Base-by-base conservation (phyloP, 2,797 vertebrate genomes). In the Smutsia temminckii region DNA sequence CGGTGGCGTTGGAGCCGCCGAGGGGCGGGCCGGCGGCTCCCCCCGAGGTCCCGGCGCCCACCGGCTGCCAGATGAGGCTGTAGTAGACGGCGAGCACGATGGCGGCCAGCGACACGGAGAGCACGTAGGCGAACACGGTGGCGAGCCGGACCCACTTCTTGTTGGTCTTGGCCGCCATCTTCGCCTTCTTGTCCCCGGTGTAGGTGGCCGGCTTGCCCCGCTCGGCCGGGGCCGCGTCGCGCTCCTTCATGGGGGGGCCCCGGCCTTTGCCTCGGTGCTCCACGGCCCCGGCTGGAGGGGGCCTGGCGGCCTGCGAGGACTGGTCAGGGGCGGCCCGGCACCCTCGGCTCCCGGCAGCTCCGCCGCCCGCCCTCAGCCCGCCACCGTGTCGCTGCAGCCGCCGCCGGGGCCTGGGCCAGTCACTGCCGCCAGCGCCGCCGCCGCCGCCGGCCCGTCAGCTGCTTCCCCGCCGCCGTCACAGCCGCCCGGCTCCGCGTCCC, bases 131-230 rank as follows among this genome's bases (percentile, higher is more conserved):
- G 98, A 99, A 99, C 93, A 99, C 99, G 71, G 99, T 99, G 98
- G 99, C 99, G 95, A 99, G 98, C 98, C 99, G 99, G 98, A 99
- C 99, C 99, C 99, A 99, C 98, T 99, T 99, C 99, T 99, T 99
- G 98, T 99, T 99, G 97, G 99, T 99, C 98, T 99, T 99, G 98
- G 99, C 99, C 98, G 99, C 99, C 99, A 99, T 99, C 98, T 99
- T 99, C 97, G 99, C 99, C 99, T 99, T 99, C 98, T 99, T 99
- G 98, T 99, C 99, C 98, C 99, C 99, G 66, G 99, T 99, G 97
- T 99, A 99, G 96, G 99, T 99, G 96, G 99, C 99, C 98, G 99
- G 99, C 98, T 99, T 99, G 98, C 99, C 99, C 99, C 99, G 99
- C 98, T 99, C 99, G 99, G 99, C 99, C 97, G 99, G 99, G 99